These are phyloP conservation scores for Callithrix jacchus DNA, from an alignment of 2,113 vertebrate species.

Conservation along the genomic window DNA sequence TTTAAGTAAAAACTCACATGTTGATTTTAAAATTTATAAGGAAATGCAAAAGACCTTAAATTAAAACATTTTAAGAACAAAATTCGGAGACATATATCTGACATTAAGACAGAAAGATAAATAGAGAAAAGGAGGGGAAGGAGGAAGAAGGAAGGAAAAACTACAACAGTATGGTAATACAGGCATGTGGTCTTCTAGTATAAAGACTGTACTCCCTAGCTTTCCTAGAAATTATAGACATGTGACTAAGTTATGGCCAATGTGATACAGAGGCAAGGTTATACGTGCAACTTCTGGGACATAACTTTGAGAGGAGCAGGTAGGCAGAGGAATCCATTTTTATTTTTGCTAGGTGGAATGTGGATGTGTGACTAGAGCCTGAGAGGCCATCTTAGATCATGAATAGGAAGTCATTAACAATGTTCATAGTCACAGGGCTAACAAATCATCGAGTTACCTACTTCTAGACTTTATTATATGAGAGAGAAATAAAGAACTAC, in stretches of 20 bases:
- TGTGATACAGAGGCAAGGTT: background rate
- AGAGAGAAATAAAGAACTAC: background rate
- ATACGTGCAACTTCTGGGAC: background rate
- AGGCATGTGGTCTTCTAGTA: background rate
- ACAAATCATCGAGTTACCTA: background rate
- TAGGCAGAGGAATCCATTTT: background rate
- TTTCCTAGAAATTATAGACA: constrained; percentile 20
- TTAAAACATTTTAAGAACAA: constrained; percentile 10
- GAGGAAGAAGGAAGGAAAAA: background rate
- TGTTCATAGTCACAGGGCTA: background rate
- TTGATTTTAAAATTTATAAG: constrained; percentile 34
- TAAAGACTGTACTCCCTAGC: background rate
- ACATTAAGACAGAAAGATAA: constrained; percentile 9
- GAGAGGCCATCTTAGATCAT: background rate
- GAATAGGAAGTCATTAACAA: background rate
- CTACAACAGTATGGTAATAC: background rate
- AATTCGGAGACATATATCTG: background rate
- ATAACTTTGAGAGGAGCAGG: background rate
- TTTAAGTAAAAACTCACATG: constrained; percentile 9
- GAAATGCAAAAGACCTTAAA: constrained; percentile 6
- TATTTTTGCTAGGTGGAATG: background rate
- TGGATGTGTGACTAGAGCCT: background rate
- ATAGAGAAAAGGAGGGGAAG: background rate
- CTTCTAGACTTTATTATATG: background rate
- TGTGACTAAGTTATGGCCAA: background rate